Evolutionary conservation across 2,797 vertebrate genomes (phyloP).

Genomic region (Tauraco hartlaubi): DNA sequence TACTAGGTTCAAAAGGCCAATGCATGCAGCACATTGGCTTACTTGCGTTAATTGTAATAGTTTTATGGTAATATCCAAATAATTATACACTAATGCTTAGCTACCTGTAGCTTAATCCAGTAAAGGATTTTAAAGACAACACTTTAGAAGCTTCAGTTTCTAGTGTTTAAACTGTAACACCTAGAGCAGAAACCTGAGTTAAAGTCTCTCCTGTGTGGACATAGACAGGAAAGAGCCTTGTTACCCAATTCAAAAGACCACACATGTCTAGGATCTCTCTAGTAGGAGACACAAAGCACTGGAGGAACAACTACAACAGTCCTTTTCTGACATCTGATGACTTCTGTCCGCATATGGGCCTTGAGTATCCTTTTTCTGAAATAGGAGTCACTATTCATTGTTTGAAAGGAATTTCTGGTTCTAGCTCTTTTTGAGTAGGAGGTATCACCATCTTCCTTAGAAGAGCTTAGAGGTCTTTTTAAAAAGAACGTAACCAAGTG

Average conservation of each 20-base stretch:
- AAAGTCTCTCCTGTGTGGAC: background rate
- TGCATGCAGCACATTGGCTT: background rate
- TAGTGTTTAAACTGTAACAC: background rate
- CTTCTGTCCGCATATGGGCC: background rate
- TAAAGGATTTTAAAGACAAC: background rate
- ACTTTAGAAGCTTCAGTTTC: background rate
- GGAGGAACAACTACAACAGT: background rate
- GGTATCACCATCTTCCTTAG: background rate
- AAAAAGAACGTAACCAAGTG: background rate
- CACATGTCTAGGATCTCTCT: background rate
- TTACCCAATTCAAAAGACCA: background rate
- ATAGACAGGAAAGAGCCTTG: background rate
- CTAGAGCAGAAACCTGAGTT: background rate
- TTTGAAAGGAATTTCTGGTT: background rate
- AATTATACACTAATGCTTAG: background rate
- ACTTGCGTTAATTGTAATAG: background rate
- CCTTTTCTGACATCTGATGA: background rate
- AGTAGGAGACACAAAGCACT: background rate
- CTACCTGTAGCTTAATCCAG: background rate
- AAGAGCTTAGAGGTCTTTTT: background rate
- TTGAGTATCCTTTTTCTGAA: background rate
- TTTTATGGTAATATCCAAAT: background rate
- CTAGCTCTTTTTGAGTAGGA: background rate
- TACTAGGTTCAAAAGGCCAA: background rate
- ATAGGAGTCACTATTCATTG: background rate